These are phyloP conservation scores for Parnassius glacialis DNA, from an alignment of 2,888 invertebrate genomes.

Conservation along the genomic window DNA sequence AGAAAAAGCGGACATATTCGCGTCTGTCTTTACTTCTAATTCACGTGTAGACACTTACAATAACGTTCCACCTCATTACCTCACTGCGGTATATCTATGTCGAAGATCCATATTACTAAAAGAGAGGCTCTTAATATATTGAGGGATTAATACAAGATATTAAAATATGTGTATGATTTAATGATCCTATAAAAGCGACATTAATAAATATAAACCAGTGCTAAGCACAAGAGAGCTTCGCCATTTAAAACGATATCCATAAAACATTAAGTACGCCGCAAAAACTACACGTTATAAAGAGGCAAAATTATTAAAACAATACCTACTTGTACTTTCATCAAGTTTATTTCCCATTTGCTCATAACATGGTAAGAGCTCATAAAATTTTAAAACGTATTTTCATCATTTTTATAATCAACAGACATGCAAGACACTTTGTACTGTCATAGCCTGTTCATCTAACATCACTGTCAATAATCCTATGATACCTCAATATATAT, in stretches of 20 bases:
- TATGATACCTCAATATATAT: too few species aligned
- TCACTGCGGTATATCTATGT: too few species aligned
- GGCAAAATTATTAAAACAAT: conserved; percentile 20
- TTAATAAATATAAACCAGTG: conserved; percentile 7
- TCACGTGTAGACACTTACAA: too few species aligned
- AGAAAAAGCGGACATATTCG: too few species aligned
- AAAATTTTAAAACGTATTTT: not conserved
- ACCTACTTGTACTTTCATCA: conserved; percentile 10
- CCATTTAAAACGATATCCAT: conserved; percentile 4
- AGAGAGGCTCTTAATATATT: too few species aligned
- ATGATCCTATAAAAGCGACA: not conserved
- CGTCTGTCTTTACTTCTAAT: too few species aligned
- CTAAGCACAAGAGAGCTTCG: conserved; percentile 1
- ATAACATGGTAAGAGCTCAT: conserved; percentile 1
- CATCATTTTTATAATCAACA: too few species aligned
- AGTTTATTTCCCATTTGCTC: conserved; percentile 13
- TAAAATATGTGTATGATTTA: not conserved
- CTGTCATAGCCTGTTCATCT: too few species aligned
- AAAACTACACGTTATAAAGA: conserved; percentile 12
- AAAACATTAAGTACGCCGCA: conserved; percentile 15
- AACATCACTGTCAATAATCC: too few species aligned
- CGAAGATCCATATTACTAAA: too few species aligned
- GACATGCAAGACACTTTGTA: too few species aligned
- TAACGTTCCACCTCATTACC: too few species aligned
- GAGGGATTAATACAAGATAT: not conserved